These are phyloP conservation scores for Deroptyus accipitrinus DNA, from an alignment of 2,113 vertebrate species.

Conservation along the genomic window DNA sequence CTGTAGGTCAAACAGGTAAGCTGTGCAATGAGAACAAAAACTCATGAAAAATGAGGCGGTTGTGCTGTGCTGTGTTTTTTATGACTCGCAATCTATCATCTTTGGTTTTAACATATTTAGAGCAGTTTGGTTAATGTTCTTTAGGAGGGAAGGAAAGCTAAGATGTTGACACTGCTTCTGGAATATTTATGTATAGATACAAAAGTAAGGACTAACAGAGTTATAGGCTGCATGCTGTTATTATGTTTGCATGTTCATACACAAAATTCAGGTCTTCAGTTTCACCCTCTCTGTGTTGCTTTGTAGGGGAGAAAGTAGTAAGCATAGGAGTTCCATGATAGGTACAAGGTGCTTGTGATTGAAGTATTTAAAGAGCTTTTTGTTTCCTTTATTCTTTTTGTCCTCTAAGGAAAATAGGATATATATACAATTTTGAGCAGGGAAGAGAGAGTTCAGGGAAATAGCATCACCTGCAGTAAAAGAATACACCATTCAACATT, in stretches of 20 bases:
- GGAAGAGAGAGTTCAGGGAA: not conserved
- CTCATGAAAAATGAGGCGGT: not conserved
- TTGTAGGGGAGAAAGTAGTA: not conserved
- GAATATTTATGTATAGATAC: not conserved
- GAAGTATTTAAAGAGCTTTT: not conserved
- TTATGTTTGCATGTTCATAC: not conserved
- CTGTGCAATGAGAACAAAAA: not conserved
- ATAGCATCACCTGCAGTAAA: not conserved
- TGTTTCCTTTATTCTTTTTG: not conserved
- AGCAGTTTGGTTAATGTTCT: not conserved
- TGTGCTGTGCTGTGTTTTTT: slow-evolving; percentile 2
- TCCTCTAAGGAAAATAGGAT: not conserved
- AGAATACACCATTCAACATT: not conserved
- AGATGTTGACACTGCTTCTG: not conserved
- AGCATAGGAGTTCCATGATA: not conserved
- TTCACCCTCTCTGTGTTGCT: not conserved
- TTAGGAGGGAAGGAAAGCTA: not conserved
- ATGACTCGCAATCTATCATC: not conserved
- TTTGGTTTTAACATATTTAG: slow-evolving; percentile 2
- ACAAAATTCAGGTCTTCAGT: not conserved
- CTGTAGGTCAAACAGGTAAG: not conserved
- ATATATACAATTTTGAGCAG: not conserved
- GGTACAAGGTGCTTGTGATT: not conserved
- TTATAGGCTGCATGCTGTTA: not conserved
- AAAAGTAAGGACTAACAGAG: not conserved